Evolutionary conservation across 2,113 vertebrate species (phyloP), one percentile per base, ranked within the genome.

Genomic region (Terrapene triunguis): DNA sequence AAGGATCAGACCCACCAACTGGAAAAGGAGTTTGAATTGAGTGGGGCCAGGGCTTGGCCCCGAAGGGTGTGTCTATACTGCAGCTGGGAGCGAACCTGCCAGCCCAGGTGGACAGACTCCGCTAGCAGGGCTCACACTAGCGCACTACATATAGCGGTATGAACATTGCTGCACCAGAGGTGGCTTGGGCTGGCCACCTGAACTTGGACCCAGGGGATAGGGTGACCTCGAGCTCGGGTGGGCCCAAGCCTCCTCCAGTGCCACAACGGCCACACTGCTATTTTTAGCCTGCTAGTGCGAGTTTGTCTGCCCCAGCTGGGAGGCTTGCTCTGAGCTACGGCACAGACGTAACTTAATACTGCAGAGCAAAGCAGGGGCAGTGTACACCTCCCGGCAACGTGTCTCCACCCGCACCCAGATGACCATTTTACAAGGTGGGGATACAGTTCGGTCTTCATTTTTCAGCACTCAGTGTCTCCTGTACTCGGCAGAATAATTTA

Each of bases 401-500:
- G 48, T 94, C 88, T 76, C 65, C n/a, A n/a, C 16, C 17, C 14
- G 3, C 16, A 35, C 65, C 14, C 32, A n/a, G 4, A 82, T 92
- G 90, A 42, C 29, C 84, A 72, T 59, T 21, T 90, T 88, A 95
- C 87, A 82, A 53, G 92, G 44, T 8, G 38, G 55, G 50, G 89
- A 85, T 74, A 82, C 82, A 88, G 84, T 3, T n/a, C 53, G 93
- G 24, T 27, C 42, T 90, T 92, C 9, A 69, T 76, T 83, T 72
- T 95, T 96, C 82, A 90, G 69, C 83, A 87, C 57, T 85, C 80
- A 89, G 25, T 24, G 91, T n/a, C 65, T 69, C 65, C 65, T 69
- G 62, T 35, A 69, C 65, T n/a, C 35, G 8, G 65, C 35, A 19
- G 32, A 69, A n/a, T 69, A n/a, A n/a, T n/a, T 3, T 14, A n/a